Evolutionary conservation across 2,113 vertebrate genomes (phyloP).

Genomic region (Atrichornis clamosus): DNA sequence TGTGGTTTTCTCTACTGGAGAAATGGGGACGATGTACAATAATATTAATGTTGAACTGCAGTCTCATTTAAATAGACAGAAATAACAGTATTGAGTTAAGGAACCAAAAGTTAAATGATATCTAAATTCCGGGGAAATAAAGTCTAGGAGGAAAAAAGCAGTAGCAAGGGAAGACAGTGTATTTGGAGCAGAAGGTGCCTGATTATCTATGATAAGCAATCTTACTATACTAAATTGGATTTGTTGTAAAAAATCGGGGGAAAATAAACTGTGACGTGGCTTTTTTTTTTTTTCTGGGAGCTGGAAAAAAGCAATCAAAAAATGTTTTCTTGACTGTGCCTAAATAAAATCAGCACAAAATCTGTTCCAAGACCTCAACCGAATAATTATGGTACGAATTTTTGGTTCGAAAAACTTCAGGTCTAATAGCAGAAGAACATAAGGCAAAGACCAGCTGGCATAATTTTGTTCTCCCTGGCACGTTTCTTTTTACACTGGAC

Average conservation of each 20-base stretch:
- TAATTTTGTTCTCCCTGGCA: background rate
- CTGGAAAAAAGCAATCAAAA: background rate
- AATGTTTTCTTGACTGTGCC: background rate
- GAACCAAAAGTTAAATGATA: background rate
- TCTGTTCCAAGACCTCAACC: background rate
- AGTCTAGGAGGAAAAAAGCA: background rate
- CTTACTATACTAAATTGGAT: background rate
- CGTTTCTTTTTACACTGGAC: background rate
- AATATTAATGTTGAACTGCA: background rate
- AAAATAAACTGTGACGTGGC: background rate
- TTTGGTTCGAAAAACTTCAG: background rate
- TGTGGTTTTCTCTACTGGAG: background rate
- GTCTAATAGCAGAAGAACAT: background rate
- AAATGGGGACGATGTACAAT: background rate
- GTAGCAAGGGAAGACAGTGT: background rate
- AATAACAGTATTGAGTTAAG: background rate
- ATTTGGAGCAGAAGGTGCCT: background rate
- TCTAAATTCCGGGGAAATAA: background rate
- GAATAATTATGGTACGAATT: background rate
- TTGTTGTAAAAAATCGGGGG: background rate
- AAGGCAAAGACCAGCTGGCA: slow-evolving; percentile 28
- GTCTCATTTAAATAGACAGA: background rate
- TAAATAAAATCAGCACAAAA: background rate
- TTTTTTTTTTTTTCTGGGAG: background rate
- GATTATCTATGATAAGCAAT: background rate